Base-by-base conservation (phyloP, 2,888 invertebrate species). In the Gibbula magus region DNA sequence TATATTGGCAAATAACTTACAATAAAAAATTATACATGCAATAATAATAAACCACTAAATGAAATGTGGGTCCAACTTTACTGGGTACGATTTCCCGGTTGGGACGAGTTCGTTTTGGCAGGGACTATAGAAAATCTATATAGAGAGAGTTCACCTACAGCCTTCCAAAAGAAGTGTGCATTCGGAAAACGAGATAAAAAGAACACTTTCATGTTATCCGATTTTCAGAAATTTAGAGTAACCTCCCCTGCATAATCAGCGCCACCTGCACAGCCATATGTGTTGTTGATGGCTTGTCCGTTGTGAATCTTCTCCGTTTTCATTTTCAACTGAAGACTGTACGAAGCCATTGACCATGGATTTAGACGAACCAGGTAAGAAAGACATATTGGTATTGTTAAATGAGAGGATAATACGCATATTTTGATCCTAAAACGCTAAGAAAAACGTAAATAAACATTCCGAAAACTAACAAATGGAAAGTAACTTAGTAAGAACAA, bases 201-300 rank as follows among this genome's bases (percentile, higher is more conserved):
- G 45, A 45, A 8, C 45, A 13, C 45, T 45, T 45, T 1, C 10
- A 45, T 10, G 13, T 4, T 10, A 45, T 45, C 10, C 45, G 45
- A 45, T 45, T 45, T 7, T 13, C 13, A 10, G 13, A 10, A 45
- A 45, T 61, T 61, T 61, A 61, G 61, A 61, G 61, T 61, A 13
- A 61, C 29, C 61, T 61, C 61, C 61, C 61, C 29, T 61, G 13
- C 13, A 29, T 29, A 13, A 16, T 13, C 61, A 61, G 61, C 61
- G 61, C 61, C 61, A 61, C 61, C 61, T 29, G 8, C 18, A 61
- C 61, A 61, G 61, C 61, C 61, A 61, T 61, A 61, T 61, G 61
- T 61, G 61, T 61, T 61, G 29, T 61, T 29, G 29, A 61, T 22
- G 29, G 29, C 10, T 29, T 29, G 29, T 29, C n/a, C 29, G 25